Percentiles rank a stretch among this genome's conserved stretches.
Conservation (phyloP, 2,113 vertebrate genomes). For the Tragelaphus strepsiceros region DNA sequence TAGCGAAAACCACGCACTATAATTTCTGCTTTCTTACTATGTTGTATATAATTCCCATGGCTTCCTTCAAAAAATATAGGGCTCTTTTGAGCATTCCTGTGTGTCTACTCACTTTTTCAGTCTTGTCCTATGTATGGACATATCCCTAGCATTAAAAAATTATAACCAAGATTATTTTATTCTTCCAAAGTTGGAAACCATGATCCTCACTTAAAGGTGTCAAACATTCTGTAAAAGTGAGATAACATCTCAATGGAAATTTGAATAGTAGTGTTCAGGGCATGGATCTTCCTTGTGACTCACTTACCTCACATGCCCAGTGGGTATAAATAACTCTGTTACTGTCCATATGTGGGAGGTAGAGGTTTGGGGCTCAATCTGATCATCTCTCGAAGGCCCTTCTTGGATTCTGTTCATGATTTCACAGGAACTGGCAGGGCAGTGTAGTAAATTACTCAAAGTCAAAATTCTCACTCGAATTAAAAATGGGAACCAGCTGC, state of each 20-base stretch:
- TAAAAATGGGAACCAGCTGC: neutral
- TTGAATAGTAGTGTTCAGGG: neutral
- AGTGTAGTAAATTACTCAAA: neutral
- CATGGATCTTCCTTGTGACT: neutral
- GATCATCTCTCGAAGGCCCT: neutral
- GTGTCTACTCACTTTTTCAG: neutral
- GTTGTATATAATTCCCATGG: neutral
- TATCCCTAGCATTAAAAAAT: neutral
- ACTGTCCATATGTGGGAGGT: neutral
- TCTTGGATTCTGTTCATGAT: neutral
- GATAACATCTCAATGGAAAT: neutral
- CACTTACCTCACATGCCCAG: neutral
- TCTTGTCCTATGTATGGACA: neutral
- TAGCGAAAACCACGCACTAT: neutral
- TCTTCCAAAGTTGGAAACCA: neutral
- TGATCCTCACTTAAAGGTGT: neutral
- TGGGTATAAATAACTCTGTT: neutral
- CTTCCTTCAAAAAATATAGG: neutral
- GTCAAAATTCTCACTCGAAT: neutral
- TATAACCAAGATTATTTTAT: neutral
- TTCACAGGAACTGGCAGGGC: neutral
- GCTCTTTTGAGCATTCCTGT: neutral
- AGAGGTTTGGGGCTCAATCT: neutral
- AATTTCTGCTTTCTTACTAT: neutral
- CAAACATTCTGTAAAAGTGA: neutral